These are phyloP conservation scores for Ibycter americanus DNA, from an alignment of 2,797 vertebrate species.

Conservation along the genomic window DNA sequence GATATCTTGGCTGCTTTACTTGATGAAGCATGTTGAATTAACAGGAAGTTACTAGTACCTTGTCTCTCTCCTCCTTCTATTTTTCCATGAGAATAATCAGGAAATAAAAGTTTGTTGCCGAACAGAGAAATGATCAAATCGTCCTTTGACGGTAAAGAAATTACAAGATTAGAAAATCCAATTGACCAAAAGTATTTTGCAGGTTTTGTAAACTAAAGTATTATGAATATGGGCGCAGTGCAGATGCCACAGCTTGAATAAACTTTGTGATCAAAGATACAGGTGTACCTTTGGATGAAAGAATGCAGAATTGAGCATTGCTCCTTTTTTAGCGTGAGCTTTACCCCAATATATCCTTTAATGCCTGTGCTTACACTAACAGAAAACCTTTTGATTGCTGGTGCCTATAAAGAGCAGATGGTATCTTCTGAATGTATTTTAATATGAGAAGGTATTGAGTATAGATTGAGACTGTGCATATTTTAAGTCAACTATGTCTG, in stretches of 20 bases:
- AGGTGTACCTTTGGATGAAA: not conserved
- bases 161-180: not conserved
- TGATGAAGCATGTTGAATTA: not conserved
- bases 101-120: not conserved
- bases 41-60: not conserved
- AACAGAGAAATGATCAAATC: not conserved
- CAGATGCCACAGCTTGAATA: not conserved
- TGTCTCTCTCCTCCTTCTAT: not conserved
- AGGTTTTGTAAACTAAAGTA: not conserved
- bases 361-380: not conserved
- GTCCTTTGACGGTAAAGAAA: not conserved
- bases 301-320: not conserved
- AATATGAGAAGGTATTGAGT: not conserved
- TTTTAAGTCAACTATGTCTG: slow-evolving; percentile 34
- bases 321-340: not conserved
- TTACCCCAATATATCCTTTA: slow-evolving; percentile 9
- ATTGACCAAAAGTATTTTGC: not conserved
- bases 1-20: not conserved
- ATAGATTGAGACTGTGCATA: slow-evolving; percentile 2
- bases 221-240: not conserved
- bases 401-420: slow-evolving; percentile 48
- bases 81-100: not conserved
- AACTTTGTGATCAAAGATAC: not conserved
- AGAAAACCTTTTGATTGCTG: slow-evolving; percentile 33
- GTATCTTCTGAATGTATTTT: slow-evolving; percentile 27